Base-by-base conservation (phyloP, 2,113 vertebrate species). In the Gadus chalcogrammus region DNA sequence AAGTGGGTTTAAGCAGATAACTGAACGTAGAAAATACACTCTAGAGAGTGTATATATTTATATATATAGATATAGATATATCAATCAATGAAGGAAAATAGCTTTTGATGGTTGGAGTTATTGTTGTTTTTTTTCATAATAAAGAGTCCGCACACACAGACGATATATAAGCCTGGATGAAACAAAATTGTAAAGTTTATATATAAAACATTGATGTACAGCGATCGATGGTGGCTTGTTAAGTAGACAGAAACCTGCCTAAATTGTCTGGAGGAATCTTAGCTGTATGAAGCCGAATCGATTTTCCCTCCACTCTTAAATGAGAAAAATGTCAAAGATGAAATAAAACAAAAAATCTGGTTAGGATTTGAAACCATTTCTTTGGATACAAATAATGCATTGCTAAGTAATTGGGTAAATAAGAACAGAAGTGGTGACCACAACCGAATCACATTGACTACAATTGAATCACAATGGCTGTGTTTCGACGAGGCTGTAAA, bases 371-470 rank as follows among this genome's bases (percentile, higher is more conserved):
- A 80, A 86, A 86, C 84, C 82, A 90, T 81, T 71, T 90, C 87
- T 88, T 88, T 86, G 84, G 87, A 87, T 86, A 87, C 78, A 85
- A 88, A 88, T 85, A 87, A 87, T 86, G 85, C 86, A 82, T 83
- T 68, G 64, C 64, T 31, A 11, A 9, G 12, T 12, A 48, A 48
- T 48, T 13, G 42, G 42, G 42, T 48, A 48, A 48, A 12, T 48
- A 48, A 48, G 7, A 2, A 48, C 42, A 48, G 42, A 48, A 48
- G 12, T 48, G 42, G 42, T 48, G 42, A 48, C 42, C 42, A 48
- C 42, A 9, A 48, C 12, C 9, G 42, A 58, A 80, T 59, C 6
- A 35, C 6, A 35, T 35, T 48, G 42, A 48, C 42, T 13, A 48
- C 42, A 9, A 48, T 48, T 2, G 42, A 58, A 80, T 59, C 6